Percentiles rank a stretch among this genome's conserved stretches.
Conservation (phyloP, 92 coral and sea anemone species). For the Micromussa lordhowensis region DNA sequence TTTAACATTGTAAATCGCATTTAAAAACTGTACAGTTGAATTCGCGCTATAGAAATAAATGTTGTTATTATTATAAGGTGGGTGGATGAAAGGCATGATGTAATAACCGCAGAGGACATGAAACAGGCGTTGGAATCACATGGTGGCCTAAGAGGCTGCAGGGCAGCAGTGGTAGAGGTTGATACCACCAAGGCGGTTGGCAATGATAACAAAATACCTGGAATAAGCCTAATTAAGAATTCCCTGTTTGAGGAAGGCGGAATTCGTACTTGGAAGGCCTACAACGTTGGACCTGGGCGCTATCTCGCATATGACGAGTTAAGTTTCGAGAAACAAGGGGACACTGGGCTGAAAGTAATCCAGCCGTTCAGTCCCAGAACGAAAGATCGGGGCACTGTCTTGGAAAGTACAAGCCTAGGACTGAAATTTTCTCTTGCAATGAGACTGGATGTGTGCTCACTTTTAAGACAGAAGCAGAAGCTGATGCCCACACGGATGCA, state of each 20-base stretch:
- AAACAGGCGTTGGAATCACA: too few species aligned
- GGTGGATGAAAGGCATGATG: too few species aligned
- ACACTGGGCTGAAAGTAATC: constrained; percentile 32
- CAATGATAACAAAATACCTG: constrained; percentile 42
- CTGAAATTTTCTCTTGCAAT: constrained; percentile 37
- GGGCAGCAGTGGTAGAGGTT: too few species aligned
- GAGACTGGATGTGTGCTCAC: constrained; percentile 57
- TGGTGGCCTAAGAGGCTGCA: too few species aligned
- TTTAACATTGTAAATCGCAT: too few species aligned
- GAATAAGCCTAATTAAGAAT: constrained; percentile 40
- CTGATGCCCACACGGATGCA: constrained; percentile 54
- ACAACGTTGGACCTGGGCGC: constrained; percentile 46
- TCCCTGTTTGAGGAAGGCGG: constrained; percentile 21
- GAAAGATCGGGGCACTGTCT: constrained; percentile 44
- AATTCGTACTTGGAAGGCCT: constrained; percentile 46
- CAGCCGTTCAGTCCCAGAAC: constrained; percentile 41
- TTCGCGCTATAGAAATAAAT: too few species aligned
- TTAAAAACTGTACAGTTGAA: too few species aligned
- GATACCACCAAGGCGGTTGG: constrained; percentile 18
- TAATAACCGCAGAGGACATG: too few species aligned
- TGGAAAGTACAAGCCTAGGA: constrained; percentile 12
- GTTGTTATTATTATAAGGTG: too few species aligned
- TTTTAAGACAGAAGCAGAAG: constrained; percentile 50
- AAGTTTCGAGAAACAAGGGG: constrained; percentile 14
- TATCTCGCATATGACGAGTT: constrained; percentile 15